A percentile compares a stretch with the other conserved stretches of the same genome.
phyloP scores from a whole-genome alignment of 2,797 vertebrate genomes.

The Halcyon leucocephala region DNA sequence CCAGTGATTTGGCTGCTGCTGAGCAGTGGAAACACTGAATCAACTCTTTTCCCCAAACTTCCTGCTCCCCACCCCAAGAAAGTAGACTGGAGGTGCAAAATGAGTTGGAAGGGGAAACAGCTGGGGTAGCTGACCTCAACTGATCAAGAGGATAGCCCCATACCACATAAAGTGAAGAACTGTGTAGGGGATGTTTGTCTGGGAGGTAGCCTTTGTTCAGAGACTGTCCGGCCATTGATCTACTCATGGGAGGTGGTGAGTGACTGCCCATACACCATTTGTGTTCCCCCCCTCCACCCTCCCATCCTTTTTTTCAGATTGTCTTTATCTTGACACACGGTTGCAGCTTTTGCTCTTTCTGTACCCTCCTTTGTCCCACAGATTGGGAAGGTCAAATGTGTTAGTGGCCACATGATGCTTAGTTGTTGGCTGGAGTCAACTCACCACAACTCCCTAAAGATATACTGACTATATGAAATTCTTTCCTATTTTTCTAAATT shows the following conservation, averaged over 20 bases:
- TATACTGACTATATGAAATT: not conserved
- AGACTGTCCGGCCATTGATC: not conserved
- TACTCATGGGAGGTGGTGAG: not conserved
- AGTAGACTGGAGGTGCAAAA: not conserved
- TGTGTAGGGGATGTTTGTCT: not conserved
- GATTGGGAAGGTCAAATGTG: rapidly evolving
- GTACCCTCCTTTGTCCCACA: not conserved
- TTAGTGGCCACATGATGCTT: rapidly evolving
- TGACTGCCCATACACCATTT: not conserved
- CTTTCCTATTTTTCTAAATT: not conserved
- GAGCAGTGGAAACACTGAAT: not conserved
- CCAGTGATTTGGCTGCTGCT: not conserved
- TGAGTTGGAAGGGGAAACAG: not conserved
- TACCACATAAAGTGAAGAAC: rapidly evolving
- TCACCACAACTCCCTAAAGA: not conserved
- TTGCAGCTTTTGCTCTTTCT: not conserved
- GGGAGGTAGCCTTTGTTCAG: not conserved
- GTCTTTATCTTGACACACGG: not conserved
- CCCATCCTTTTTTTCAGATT: not conserved
- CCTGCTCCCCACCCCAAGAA: no score
- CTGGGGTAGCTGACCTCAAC: not conserved
- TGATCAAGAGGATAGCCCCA: not conserved
- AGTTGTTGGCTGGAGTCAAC: not conserved
- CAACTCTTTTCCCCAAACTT: no score
- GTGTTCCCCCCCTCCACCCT: not conserved